phyloP scores from a whole-genome alignment of 2,113 vertebrate species.

The Chloroceryle aenea region DNA sequence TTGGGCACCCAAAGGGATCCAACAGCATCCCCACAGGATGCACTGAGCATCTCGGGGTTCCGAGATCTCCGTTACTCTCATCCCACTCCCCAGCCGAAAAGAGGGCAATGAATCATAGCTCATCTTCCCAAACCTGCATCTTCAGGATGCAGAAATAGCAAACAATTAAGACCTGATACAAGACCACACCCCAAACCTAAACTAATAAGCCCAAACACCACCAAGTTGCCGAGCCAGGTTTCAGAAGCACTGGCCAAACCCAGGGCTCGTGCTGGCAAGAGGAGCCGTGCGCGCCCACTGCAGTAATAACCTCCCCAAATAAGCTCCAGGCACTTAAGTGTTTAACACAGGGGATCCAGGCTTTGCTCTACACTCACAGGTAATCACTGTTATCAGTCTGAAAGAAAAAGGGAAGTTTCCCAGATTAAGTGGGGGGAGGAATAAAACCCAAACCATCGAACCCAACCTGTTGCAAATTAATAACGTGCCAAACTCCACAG shows the following conservation, averaged over 20 bases:
- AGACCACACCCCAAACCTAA: background rate
- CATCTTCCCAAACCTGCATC: background rate
- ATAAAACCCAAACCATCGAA: background rate
- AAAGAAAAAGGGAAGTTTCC: background rate
- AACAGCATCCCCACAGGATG: accelerated
- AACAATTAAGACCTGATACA: background rate
- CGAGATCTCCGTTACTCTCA: background rate
- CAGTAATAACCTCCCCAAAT: background rate
- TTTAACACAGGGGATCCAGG: background rate
- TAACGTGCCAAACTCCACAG: background rate
- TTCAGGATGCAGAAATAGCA: background rate
- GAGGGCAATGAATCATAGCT: background rate
- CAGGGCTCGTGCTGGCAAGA: accelerated
- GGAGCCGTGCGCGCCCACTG: background rate
- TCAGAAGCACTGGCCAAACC: background rate
- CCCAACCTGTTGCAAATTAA: background rate
- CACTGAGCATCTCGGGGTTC: accelerated
- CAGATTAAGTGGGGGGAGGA: background rate
- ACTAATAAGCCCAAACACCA: background rate
- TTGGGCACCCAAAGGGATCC: background rate
- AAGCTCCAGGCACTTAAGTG: background rate
- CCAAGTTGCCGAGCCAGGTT: background rate
- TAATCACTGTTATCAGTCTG: constrained; percentile 3
- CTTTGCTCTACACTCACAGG: background rate
- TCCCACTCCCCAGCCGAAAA: background rate